Conservation (phyloP, 1,140 invertebrate species). For the Babylonia areolata region DNA sequence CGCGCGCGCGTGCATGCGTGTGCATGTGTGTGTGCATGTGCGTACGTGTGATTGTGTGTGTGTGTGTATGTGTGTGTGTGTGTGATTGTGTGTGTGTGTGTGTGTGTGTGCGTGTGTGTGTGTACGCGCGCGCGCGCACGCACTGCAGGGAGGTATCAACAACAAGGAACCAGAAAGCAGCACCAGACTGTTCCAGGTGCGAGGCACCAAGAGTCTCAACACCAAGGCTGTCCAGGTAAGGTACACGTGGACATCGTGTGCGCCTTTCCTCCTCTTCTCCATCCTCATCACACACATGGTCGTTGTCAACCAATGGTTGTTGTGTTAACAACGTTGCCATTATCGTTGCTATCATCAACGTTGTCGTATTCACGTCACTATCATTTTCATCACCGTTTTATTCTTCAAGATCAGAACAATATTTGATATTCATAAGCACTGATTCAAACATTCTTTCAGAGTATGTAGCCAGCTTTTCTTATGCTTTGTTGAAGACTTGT, state of each 20-base stretch:
- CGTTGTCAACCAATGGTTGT: neutral
- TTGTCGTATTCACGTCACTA: neutral
- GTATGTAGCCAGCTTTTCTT: no score
- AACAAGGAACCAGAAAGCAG: constrained; percentile 74
- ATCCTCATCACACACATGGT: neutral
- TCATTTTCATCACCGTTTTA: neutral
- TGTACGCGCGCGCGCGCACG: neutral
- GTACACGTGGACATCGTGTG: neutral
- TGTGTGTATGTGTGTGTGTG: neutral
- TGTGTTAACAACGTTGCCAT: neutral
- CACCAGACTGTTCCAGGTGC: constrained; percentile 81
- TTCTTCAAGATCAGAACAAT: neutral
- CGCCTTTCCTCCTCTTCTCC: neutral
- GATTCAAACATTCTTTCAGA: no score
- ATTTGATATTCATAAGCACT: no score
- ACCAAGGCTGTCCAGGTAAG: constrained; percentile 80
- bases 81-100: neutral
- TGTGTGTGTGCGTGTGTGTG: neutral
- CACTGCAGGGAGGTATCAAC: constrained; percentile 45
- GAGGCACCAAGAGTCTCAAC: constrained; percentile 80
- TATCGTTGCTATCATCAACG: constrained; percentile 16
- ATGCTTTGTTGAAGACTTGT: no score
- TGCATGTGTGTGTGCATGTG: neutral
- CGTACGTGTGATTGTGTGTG: neutral
- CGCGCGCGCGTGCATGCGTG: neutral